phyloP scores from a whole-genome alignment of 2,888 invertebrate species.

The Ischnura elegans region DNA sequence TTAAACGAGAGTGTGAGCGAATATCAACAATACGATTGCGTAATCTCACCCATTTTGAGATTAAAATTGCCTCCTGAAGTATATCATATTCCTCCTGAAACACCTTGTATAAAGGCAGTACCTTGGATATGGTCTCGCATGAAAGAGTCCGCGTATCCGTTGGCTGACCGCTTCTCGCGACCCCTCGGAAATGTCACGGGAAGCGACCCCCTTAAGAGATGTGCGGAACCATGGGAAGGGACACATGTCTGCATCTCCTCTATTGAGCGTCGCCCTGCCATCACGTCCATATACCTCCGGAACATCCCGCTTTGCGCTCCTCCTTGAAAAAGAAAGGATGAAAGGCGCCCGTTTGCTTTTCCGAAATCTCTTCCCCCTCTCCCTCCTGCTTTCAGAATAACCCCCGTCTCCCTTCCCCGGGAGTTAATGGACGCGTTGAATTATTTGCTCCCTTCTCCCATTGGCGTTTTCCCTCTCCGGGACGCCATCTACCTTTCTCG shows the following conservation, averaged over 20 bases:
- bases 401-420: neutral
- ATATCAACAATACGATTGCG: no score
- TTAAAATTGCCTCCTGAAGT: no score
- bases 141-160: neutral
- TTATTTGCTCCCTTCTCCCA: conserved; percentile 23
- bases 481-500: neutral
- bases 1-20: no score
- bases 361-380: neutral
- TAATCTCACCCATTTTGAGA: no score
- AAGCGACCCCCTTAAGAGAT: neutral
- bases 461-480: no score
- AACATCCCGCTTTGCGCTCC: neutral
- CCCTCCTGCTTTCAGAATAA: neutral
- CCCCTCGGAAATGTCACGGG: neutral
- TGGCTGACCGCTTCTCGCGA: neutral
- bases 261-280: neutral
- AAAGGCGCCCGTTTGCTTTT: neutral
- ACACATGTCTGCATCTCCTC: neutral
- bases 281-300: neutral
- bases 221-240: neutral
- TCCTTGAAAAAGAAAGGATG: neutral
- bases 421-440: conserved; percentile 57
- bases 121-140: no score
- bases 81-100: no score
- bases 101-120: no score